Evolutionary conservation across 2,113 vertebrate genomes (phyloP), one percentile per base, ranked within the genome.

Genomic region (Vulpes vulpes): DNA sequence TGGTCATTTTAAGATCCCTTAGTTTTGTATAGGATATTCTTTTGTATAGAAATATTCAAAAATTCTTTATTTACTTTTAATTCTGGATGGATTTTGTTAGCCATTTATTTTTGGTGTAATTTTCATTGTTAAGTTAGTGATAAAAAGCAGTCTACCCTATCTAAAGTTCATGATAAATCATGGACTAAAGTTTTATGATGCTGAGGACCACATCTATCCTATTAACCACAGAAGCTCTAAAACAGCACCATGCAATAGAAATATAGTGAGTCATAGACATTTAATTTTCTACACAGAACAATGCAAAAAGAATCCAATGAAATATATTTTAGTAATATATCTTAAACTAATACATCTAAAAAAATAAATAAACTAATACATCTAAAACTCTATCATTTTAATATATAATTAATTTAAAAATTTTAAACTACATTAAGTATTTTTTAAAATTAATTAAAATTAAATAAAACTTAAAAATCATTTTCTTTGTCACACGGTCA

Each of bases 381-480:
- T 65, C 11, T 57, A 85, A 95, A 80, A 38, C 3, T 85, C 15
- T 82, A 32, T 73, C 25, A 64, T 95, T 92, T 90, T 16, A 35
- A 64, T 0, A 74, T 80, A 32, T 20, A 55, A 73, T 38, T 16
- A 79, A 32, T 73, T 65, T 10, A 30, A 92, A 95, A 86, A 3
- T 14, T 38, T 65, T 94, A 92, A 16, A 32, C 1, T 87, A 25
- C 6, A 80, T 84, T 4, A 89, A 82, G 1, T 67, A 51, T 69
- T 95, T 91, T 76, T 81, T 64, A 43, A 55, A 92, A 92, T 64
- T 15, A 91, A 89, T 83, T 87, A 65, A 43, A 97, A 71, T 73
- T 43, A 59, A 86, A 11, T 84, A 93, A 59, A 88, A 90, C 51
- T 62, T 35, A 93, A 89, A 74, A 38, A n/a, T 71, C 16, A 49